Base-by-base conservation (phyloP, 2,888 invertebrate genomes). In the Dryadula phaetusa region DNA sequence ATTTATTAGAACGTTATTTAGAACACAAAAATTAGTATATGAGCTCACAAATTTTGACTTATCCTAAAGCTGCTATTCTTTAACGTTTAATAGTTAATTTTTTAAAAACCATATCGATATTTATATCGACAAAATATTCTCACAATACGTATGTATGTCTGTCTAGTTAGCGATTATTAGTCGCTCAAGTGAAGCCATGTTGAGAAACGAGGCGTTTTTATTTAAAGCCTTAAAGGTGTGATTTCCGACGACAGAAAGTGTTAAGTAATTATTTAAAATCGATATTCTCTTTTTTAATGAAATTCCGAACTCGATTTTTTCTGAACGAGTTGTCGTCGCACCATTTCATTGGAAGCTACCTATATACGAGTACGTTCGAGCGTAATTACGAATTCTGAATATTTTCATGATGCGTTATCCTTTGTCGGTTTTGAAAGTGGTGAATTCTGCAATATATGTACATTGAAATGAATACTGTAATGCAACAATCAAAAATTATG, bases 151-250 rank as follows among this genome's bases (percentile, higher is more conserved):
- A 10, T 83, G 84, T 83, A 22, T 49, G 49, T 20, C 46, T 79
- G 80, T 78, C 92, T 92, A 91, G 92, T 92, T 92, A 92, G 87
- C 84, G 84, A 80, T 81, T 85, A 86, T 88, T 86, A 88, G 85
- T 87, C 86, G 86, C 86, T 86, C 83, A 80, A 72, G 78, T 76
- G 79, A 80, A 78, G 79, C 77, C 78, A 72, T 76, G 73, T 75
- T 78, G 80, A 84, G 83, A 84, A 87, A 84, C 79, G 83, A 85
- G 84, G 83, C 84, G n/a, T 83, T 83, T 87, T 85, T 87, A 90
- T 87, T 88, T 82, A 79, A 83, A 32, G 82, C 83, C 81, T 84
- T 82, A 84, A 89, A 89, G 88, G 90, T 90, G 90, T 90, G 89
- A 91, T 90, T 89, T 90, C 78, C 77, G 76, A 77, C 81, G 78